Percentiles rank a stretch among this genome's conserved stretches.
Evolutionary conservation across 2,113 vertebrate species (phyloP).

Genomic region (Brienomyrus longianalis): DNA sequence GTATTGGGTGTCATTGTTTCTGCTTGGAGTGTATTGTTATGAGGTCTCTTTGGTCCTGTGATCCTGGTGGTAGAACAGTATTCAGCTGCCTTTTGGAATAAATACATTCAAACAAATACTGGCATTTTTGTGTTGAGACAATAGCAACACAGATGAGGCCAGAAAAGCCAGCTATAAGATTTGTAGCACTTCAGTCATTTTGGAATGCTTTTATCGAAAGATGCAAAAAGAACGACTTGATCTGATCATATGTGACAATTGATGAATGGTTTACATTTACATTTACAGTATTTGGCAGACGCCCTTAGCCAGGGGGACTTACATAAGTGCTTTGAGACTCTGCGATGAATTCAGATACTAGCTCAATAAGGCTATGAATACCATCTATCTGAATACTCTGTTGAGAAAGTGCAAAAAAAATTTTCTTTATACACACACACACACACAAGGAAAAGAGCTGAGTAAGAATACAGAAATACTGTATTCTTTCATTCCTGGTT

Average conservation of each 20-base stretch:
- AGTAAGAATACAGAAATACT: too few relatives aligned
- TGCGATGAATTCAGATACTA: too few relatives aligned
- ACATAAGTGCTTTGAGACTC: too few relatives aligned
- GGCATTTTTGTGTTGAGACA: neutral
- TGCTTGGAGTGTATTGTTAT: neutral
- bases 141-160: neutral
- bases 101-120: neutral
- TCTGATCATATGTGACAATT: neutral
- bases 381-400: too few relatives aligned
- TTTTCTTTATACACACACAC: too few relatives aligned
- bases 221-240: neutral
- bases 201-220: neutral
- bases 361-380: too few relatives aligned
- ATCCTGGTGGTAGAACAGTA: neutral
- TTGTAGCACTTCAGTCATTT: neutral
- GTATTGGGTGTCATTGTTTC: neutral
- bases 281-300: too few relatives aligned
- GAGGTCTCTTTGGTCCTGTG: neutral
- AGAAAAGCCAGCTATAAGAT: neutral
- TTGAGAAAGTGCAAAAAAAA: too few relatives aligned
- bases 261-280: neutral
- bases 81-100: neutral
- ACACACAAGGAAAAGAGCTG: too few relatives aligned
- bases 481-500: too few relatives aligned
- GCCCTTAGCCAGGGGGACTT: too few relatives aligned